Base-by-base conservation (phyloP, 2,888 invertebrate genomes). In the Cinara cedri region DNA sequence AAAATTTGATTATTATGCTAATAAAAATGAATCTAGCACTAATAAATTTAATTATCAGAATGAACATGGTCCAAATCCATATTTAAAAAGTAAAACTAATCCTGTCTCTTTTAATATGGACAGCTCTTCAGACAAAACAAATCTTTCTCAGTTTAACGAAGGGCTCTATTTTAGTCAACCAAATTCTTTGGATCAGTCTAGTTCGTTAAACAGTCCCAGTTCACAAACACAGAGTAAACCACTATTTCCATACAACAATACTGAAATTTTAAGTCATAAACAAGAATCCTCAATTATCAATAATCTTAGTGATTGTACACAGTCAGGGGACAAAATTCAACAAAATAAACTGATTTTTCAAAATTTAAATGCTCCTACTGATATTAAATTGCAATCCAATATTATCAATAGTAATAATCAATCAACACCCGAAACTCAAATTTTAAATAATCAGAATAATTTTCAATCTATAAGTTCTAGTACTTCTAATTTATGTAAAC, bases 1-100 rank as follows among this genome's bases (percentile, higher is more conserved):
- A 66, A 19, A 11, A 21, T 19, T 46, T 49, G 54, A 62, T 62
- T 78, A 51, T 42, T 70, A 66, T 49, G 21, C 60, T 49, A 70
- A 49, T 51, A 78, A 26, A 26, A 70, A 62, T 8, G 21, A 70
- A n/a, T 16, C 51, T 49, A 13, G n/a, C 0, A 34, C 21, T 46
- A 70, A 34, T 60, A 11, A 70, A 34, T 70, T 16, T 21, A 60
- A 60, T 10, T 34, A 70, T 60, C 70, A 78, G 46, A 57, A 68
- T 49, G 70, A 65, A 54, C 51, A 65, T 54, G 8, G 13, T 51
- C 34, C 21, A 44, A 13, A 49, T 57, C 42, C 68, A 21, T n/a
- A 21, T 57, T 66, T n/a, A 10, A 51, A 70, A 42, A 70, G 14
- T 1, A 49, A 21, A 9, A 14, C 24, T 21, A 74, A 65, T 13